A percentile compares a stretch with the other conserved stretches of the same genome.
Conservation (phyloP, 2,797 vertebrate genomes). For the Yasuhikotakia modesta region DNA sequence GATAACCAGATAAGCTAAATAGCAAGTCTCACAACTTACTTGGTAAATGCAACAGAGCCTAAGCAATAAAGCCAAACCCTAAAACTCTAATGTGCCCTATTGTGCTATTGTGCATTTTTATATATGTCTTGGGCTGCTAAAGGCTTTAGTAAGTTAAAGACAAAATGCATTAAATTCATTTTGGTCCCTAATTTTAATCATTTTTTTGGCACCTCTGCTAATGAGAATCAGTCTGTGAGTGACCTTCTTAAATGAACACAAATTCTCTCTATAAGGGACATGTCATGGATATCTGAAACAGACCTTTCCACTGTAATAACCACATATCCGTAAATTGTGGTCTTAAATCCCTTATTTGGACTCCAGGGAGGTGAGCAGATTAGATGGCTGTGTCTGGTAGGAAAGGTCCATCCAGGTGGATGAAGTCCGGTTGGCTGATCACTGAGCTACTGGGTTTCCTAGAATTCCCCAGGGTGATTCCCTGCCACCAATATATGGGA, state of each 20-base stretch:
- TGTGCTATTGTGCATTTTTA: not conserved
- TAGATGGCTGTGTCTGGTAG: constrained; percentile 56
- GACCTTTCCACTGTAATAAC: not conserved
- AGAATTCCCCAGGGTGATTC: constrained; percentile 83
- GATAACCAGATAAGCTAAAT: no score
- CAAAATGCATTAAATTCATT: not conserved
- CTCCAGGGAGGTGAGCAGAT: constrained; percentile 56
- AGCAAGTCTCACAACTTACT: not conserved
- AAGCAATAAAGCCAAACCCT: not conserved
- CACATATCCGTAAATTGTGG: not conserved
- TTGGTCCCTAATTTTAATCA: not conserved
- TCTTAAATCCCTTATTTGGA: not conserved
- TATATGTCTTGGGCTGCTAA: not conserved
- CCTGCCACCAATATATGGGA: constrained; percentile 79
- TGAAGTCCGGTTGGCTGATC: constrained; percentile 55
- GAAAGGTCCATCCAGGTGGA: constrained; percentile 55
- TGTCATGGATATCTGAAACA: not conserved
- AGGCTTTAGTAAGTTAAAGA: not conserved
- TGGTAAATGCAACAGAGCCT: not conserved
- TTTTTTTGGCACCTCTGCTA: constrained; percentile 1
- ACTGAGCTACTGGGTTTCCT: constrained; percentile 79
- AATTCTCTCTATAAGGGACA: not conserved
- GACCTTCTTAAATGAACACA: not conserved
- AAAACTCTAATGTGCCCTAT: not conserved
- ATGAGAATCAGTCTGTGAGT: constrained; percentile 4